Evolutionary conservation across 2,888 invertebrate genomes (phyloP).

Genomic region (Cetonia aurata): DNA sequence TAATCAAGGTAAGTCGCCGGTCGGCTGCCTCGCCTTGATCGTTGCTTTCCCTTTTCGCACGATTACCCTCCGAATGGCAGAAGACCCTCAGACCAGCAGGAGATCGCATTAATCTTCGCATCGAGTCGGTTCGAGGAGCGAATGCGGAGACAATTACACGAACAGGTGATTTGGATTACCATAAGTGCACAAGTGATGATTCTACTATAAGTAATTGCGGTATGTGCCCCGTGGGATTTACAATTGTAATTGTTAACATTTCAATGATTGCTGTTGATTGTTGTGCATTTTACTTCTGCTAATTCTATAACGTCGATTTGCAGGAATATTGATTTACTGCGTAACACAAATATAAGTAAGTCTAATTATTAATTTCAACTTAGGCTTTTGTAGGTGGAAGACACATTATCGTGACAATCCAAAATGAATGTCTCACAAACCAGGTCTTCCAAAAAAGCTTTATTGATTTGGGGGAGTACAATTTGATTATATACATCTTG

Average conservation of each 20-base stretch:
- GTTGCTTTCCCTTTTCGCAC: constrained; percentile 29
- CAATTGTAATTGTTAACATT: constrained; percentile 9
- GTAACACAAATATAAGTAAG: no score
- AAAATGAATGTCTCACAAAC: no score
- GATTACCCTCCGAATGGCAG: constrained; percentile 14
- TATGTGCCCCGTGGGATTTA: neutral
- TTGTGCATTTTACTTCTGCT: neutral
- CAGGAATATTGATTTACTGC: no score
- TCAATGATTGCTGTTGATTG: neutral
- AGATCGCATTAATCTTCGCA: constrained; percentile 9
- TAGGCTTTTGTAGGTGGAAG: no score
- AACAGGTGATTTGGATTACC: constrained; percentile 4
- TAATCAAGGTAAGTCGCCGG: constrained; percentile 21
- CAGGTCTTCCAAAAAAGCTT: no score
- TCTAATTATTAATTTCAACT: no score
- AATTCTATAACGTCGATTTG: no score
- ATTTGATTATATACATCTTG: no score
- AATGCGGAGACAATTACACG: constrained; percentile 16
- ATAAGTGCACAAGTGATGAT: neutral
- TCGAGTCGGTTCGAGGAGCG: neutral
- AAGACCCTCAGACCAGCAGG: constrained; percentile 15
- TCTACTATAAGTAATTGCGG: neutral
- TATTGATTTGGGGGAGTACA: no score
- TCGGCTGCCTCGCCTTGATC: constrained; percentile 19
- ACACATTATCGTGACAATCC: no score